These are phyloP conservation scores for Pyrrhosoma nymphula DNA, from an alignment of 2,888 invertebrate genomes.

Conservation along the genomic window DNA sequence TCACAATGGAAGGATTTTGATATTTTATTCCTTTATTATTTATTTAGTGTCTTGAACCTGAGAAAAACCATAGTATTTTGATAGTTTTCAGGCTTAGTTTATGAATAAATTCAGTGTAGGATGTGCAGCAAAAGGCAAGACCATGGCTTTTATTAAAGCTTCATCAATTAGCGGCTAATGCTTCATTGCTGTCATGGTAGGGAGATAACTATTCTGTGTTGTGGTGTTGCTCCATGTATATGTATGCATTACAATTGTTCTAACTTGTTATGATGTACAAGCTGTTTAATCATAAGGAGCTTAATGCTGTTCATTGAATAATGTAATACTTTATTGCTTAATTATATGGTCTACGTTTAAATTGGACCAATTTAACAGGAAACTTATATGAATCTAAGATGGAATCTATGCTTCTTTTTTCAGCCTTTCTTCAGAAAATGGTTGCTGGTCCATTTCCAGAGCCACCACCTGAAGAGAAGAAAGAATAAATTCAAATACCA, in stretches of 20 bases:
- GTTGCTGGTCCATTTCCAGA: conserved; percentile 75
- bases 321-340: not conserved
- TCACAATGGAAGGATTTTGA: too few relatives aligned
- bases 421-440: conserved; percentile 94
- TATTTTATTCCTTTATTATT: too few relatives aligned
- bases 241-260: not conserved
- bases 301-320: not conserved
- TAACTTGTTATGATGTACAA: not conserved
- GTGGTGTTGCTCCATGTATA: not conserved
- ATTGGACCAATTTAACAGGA: not conserved
- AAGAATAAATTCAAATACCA: conserved; percentile 67
- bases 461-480: conserved; percentile 58
- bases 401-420: conserved; percentile 74
- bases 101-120: not conserved
- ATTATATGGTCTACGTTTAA: not conserved
- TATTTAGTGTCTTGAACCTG: too few relatives aligned
- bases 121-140: not conserved
- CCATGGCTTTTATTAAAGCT: not conserved
- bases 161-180: not conserved
- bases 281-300: not conserved
- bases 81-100: too few relatives aligned
- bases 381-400: not conserved
- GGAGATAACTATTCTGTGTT: not conserved
- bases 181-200: not conserved
- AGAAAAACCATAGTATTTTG: too few relatives aligned